These are phyloP conservation scores for Paramormyrops kingsleyae DNA, from an alignment of 2,113 vertebrate genomes.

Conservation along the genomic window DNA sequence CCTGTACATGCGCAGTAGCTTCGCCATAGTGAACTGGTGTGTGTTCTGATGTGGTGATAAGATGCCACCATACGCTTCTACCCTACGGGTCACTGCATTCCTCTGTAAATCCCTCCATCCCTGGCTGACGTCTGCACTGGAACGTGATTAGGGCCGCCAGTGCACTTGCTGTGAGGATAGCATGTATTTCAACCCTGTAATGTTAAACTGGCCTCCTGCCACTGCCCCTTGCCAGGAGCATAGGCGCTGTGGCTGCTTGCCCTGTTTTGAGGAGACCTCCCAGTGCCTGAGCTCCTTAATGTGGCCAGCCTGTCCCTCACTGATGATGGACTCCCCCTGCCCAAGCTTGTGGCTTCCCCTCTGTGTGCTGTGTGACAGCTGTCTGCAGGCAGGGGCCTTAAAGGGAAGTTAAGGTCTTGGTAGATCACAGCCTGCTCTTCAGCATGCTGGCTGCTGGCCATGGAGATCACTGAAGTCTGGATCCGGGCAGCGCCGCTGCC, in stretches of 20 bases:
- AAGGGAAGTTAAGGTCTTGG: background rate
- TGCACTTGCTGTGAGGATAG: background rate
- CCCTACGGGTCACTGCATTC: background rate
- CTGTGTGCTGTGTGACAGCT: background rate
- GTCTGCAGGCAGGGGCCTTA: background rate
- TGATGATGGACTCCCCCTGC: background rate
- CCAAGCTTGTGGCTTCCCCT: background rate
- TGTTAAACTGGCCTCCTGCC: background rate
- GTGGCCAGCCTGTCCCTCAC: background rate
- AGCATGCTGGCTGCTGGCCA: background rate
- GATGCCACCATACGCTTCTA: background rate
- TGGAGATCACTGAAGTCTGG: background rate
- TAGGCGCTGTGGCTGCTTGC: background rate
- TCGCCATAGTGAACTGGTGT: background rate
- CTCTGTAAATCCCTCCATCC: background rate
- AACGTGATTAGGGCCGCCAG: background rate
- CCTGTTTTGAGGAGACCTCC: background rate
- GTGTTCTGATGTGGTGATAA: background rate
- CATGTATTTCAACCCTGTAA: background rate
- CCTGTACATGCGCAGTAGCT: background rate
- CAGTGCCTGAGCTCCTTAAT: background rate
- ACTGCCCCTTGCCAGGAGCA: background rate
- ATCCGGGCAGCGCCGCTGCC: background rate
- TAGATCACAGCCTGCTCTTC: background rate
- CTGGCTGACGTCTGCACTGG: background rate